These are phyloP conservation scores for Emydura subglobosa DNA, from an alignment of 2,113 vertebrate species.

Conservation along the genomic window DNA sequence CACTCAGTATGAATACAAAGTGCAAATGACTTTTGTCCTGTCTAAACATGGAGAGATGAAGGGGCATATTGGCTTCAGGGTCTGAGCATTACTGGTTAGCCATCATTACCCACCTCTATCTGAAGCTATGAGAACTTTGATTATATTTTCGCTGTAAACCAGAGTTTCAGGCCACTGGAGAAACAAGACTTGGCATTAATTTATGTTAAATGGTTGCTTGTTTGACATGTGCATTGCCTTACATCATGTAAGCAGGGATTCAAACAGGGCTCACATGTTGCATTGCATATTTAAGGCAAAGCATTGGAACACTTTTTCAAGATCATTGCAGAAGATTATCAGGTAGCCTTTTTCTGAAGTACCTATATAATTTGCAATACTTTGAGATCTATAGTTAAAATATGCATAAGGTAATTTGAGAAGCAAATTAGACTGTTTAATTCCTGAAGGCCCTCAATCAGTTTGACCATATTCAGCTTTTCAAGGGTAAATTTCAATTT, in stretches of 20 bases:
- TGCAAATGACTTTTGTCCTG: background rate
- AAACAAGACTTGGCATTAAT: background rate
- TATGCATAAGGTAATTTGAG: background rate
- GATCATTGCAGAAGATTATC: background rate
- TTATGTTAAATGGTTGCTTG: background rate
- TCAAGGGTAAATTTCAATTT: background rate
- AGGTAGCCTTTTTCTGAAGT: background rate
- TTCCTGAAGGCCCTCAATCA: background rate
- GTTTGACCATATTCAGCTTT: background rate
- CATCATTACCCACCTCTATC: background rate
- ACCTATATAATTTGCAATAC: background rate
- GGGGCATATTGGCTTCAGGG: background rate
- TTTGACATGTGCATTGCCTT: background rate
- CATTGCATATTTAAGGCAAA: background rate
- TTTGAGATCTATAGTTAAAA: background rate
- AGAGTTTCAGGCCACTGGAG: rapidly evolving
- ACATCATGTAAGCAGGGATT: background rate
- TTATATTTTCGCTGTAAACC: background rate
- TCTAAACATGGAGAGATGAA: background rate
- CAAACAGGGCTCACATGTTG: background rate
- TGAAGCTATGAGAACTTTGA: background rate
- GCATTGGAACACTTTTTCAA: background rate
- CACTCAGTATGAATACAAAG: background rate
- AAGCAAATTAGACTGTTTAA: background rate
- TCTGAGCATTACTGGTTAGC: background rate